These are phyloP conservation scores for Mus caroli DNA, from an alignment of 2,797 vertebrate species.

Conservation along the genomic window DNA sequence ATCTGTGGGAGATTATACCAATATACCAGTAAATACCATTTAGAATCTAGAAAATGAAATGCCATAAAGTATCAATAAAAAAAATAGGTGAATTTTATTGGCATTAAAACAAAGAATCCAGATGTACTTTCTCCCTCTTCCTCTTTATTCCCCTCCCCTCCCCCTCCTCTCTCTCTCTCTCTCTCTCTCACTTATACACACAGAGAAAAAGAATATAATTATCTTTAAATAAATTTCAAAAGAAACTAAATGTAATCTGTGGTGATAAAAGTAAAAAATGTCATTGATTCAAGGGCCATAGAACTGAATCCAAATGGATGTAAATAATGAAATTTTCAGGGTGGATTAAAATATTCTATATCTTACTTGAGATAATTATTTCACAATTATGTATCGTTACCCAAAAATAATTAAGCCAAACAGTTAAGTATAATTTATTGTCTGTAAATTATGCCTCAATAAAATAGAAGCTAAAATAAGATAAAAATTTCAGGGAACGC, in stretches of 20 bases:
- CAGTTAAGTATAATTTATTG: slow-evolving; percentile 48
- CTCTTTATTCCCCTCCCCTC: no score
- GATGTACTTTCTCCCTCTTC: neutral
- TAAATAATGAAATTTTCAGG: neutral
- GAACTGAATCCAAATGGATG: neutral
- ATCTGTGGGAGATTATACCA: neutral
- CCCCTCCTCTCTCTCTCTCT: no score
- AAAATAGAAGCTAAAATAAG: slow-evolving; percentile 49
- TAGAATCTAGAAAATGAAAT: neutral
- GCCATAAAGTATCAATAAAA: neutral
- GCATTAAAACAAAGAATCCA: neutral
- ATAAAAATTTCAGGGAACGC: neutral
- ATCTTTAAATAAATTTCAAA: neutral
- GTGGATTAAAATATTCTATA: neutral
- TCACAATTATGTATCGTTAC: neutral
- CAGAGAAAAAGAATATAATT: neutral
- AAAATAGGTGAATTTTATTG: slow-evolving; percentile 15
- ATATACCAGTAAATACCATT: neutral
- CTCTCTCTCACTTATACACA: neutral
- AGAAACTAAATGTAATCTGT: neutral
- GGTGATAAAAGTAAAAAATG: neutral
- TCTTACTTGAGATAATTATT: slow-evolving; percentile 45
- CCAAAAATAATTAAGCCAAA: slow-evolving; percentile 41
- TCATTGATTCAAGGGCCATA: neutral
- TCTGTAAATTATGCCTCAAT: slow-evolving; percentile 28